These are phyloP conservation scores for Temnothorax unifasciatus DNA, from an alignment of 2,888 invertebrate species.

Conservation along the genomic window DNA sequence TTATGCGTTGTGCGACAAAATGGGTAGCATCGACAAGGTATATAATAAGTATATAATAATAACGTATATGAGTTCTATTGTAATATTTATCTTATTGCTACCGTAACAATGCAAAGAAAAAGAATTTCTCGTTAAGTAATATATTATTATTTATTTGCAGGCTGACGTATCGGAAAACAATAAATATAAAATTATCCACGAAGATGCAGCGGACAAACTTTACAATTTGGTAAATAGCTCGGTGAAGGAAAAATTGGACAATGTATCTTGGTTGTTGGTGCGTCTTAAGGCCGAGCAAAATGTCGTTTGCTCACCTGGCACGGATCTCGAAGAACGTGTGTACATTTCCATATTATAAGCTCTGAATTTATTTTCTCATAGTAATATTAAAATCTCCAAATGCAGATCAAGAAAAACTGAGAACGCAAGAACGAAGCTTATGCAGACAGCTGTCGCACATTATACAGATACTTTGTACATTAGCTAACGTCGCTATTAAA, in stretches of 20 bases:
- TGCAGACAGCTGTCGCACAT: constrained; percentile 88
- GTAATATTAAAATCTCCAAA: constrained; percentile 30
- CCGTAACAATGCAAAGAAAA: neutral
- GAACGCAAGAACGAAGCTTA: constrained; percentile 87
- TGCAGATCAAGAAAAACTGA: constrained; percentile 86
- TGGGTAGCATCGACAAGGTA: constrained; percentile 86
- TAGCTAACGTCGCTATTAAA: constrained; percentile 87
- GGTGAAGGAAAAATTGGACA: constrained; percentile 83
- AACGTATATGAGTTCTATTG: neutral
- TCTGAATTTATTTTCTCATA: neutral
- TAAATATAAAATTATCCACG: constrained; percentile 83
- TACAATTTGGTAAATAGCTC: constrained; percentile 84
- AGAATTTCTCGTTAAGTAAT: neutral
- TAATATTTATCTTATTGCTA: constrained; percentile 8
- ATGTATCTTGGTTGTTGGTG: constrained; percentile 79
- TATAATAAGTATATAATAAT: constrained; percentile 43
- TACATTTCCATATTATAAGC: constrained; percentile 5
- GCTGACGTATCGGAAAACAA: constrained; percentile 59
- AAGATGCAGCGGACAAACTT: constrained; percentile 82
- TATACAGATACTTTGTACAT: constrained; percentile 87
- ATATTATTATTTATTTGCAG: constrained; percentile 57
- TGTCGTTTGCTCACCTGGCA: constrained; percentile 70
- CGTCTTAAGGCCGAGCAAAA: constrained; percentile 82
- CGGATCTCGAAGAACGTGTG: constrained; percentile 76
- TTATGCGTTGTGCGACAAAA: constrained; percentile 84